These are phyloP conservation scores for Streptopelia turtur DNA, from an alignment of 2,797 vertebrate genomes.

Conservation along the genomic window DNA sequence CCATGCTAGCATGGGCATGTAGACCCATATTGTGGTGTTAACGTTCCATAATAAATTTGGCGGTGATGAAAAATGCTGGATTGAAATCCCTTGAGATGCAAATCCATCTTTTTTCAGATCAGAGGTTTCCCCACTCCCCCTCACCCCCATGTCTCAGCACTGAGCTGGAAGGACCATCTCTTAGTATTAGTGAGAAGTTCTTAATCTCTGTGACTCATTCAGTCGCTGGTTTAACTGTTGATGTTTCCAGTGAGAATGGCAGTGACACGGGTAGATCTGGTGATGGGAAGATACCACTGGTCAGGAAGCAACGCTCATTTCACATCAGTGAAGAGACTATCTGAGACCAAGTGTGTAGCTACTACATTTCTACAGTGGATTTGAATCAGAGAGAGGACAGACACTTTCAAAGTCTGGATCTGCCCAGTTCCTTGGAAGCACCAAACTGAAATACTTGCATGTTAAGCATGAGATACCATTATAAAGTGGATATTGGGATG, in stretches of 20 bases:
- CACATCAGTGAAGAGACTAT: neutral
- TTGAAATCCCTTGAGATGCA: neutral
- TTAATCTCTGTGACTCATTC: slow-evolving; percentile 9
- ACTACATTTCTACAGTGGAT: neutral
- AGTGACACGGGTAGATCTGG: neutral
- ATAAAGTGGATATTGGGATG: neutral
- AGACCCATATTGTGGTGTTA: neutral
- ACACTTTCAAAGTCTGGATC: neutral
- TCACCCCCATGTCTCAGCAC: neutral
- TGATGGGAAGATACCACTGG: neutral
- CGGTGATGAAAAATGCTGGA: neutral
- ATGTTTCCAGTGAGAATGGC: neutral
- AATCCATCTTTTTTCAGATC: neutral
- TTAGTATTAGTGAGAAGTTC: neutral
- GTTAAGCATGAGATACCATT: neutral
- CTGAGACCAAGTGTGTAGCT: neutral
- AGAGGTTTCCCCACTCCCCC: neutral
- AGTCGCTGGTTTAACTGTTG: slow-evolving; percentile 12
- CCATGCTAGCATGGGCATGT: neutral
- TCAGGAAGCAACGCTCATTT: slow-evolving; percentile 4
- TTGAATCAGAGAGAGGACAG: neutral
- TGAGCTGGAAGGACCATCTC: neutral
- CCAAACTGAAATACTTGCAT: neutral
- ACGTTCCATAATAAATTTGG: neutral
- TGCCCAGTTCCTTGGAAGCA: neutral